Conservation (phyloP, 2,797 vertebrate genomes). For the Scleropages formosus region DNA sequence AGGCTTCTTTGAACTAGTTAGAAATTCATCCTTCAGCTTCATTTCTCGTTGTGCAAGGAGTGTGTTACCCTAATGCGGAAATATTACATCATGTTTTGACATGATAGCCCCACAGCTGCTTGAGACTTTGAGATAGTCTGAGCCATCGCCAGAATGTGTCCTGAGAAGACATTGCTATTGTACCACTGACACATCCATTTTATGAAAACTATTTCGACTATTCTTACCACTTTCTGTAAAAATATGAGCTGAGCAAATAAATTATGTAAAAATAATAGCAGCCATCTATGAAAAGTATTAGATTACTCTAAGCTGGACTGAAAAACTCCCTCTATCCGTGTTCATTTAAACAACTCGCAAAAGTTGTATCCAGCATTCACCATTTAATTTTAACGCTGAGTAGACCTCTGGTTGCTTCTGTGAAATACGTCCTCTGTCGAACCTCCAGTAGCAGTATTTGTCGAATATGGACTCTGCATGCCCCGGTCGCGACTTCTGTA, state of each 20-base stretch:
- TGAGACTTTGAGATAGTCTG: background rate
- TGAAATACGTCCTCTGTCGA: conserved; percentile 13
- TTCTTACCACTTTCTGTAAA: conserved; percentile 3
- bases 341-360: background rate
- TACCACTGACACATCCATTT: background rate
- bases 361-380: background rate
- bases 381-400: background rate
- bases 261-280: background rate
- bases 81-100: background rate
- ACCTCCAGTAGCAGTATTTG: background rate
- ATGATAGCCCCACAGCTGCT: too few species aligned
- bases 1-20: background rate
- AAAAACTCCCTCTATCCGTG: background rate
- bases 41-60: background rate
- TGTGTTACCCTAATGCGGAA: background rate
- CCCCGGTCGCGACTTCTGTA: conserved; percentile 6
- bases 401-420: conserved; percentile 1
- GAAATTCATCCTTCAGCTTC: background rate
- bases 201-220: background rate
- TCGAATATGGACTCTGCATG: background rate
- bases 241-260: background rate
- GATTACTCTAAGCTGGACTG: background rate
- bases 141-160: background rate
- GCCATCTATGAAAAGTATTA: background rate
- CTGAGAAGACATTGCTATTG: background rate